phyloP scores from a whole-genome alignment of 2,113 vertebrate genomes.

The Onychorhynchus coronatus region DNA sequence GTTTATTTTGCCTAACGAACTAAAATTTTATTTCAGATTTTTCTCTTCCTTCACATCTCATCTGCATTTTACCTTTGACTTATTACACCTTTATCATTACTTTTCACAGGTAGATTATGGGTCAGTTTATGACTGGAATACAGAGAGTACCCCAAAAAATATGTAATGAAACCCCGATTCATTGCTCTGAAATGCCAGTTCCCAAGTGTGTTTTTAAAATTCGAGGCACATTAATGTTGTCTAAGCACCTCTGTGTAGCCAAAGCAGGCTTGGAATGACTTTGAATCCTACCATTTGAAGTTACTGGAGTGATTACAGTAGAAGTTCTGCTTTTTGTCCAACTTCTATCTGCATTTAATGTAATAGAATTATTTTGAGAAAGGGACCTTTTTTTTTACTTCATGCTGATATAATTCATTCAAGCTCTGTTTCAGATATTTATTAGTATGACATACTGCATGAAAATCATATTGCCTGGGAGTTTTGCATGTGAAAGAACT shows the following conservation, averaged over 20 bases:
- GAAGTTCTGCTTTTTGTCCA: background rate
- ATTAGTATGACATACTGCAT: background rate
- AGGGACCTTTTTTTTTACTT: background rate
- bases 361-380: constrained; percentile 37
- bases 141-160: background rate
- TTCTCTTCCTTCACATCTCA: background rate
- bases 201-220: background rate
- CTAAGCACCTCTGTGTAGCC: background rate
- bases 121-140: background rate
- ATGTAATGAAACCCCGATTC: background rate
- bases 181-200: background rate
- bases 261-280: constrained; percentile 15
- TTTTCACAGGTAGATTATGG: background rate
- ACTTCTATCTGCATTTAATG: background rate
- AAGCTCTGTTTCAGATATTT: background rate
- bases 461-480: background rate
- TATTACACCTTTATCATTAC: background rate
- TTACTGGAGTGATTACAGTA: background rate
- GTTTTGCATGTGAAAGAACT: background rate
- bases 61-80: background rate
- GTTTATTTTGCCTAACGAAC: constrained; percentile 41
- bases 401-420: background rate
- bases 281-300: background rate
- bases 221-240: background rate
- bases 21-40: constrained; percentile 30